Base-by-base conservation (phyloP, 1,140 invertebrate species). In the Caerostris extrusa region DNA sequence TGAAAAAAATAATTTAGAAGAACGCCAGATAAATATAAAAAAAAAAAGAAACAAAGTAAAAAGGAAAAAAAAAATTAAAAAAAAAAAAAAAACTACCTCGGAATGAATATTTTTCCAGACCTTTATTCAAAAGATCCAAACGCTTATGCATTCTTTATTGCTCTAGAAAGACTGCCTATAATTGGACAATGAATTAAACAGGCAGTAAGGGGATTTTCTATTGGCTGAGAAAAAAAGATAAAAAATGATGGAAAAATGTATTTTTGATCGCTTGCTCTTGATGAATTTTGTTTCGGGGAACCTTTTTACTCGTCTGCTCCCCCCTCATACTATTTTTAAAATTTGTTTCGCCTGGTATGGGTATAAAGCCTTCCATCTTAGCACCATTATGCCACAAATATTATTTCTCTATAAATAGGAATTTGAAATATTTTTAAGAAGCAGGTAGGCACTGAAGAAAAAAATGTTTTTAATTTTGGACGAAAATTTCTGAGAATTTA, bases 141-240 rank as follows among this genome's bases (percentile, higher is more conserved):
- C 89, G 77, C 58, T 61, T 64, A 82, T 91, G 81, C 81, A 83
- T 91, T 91, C 90, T 91, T 90, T 91, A 91, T 91, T 34, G 50
- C 60, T 57, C n/a, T 61, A 91, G 90, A 91, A 91, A 91, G 71
- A 34, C 56, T 83, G 34, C 71, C 58, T 61, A 58, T 91, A 91
- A 91, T 91, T 91, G 90, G 90, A 83, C 90, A 83, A 83, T 91
- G 90, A 91, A 91, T 91, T 91, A 91, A 91, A 83, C 90, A 91
- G 77, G n/a, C 69, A 7, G 56, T 67, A 57, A 60, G 69, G 89
- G 57, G 56, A 81, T 90, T 81, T 90, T n/a, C 56, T 34, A 90
- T 90, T 90, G 67, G 56, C 17, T 81, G 69, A n/a, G 64, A 53
- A 89, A 71, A 57, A 89, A 7, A 71, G 61, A 89, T n/a, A 56